Base-by-base conservation (phyloP, 2,797 vertebrate genomes). In the Ptychobarbus kaznakovi region DNA sequence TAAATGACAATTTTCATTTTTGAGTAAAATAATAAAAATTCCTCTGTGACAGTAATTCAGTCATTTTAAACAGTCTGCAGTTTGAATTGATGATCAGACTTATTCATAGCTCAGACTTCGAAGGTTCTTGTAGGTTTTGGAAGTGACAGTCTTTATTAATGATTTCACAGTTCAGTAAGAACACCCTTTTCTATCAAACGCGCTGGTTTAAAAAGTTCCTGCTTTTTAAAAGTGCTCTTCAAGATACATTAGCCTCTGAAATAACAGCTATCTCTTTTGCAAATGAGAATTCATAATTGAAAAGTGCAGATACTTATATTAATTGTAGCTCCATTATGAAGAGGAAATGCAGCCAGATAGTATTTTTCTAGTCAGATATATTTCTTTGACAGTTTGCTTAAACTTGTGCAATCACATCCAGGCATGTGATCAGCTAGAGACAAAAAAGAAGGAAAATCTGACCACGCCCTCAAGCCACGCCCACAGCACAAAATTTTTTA, bases 161-260 rank as follows among this genome's bases (percentile, higher is more conserved):
- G 72, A 66, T 80, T 82, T 82, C 72, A 75, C 61, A 81, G 78
- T 46, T 86, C 25, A 51, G 53, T 70, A 77, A 69, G 32, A 61
- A 25, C 66, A 42, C 28, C 32, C 28, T 77, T 79, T 69, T 81
- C 38, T 68, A 22, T 20, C 40, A n/a, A 51, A 49, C 46, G 22
- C 4, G 74, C 28, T 18, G 6, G 35, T 75, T 75, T 38, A 65
- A 53, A 22, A 70, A 79, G 11, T 13, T 15, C 22, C n/a, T 18
- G 16, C 32, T 66, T 72, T 69, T 28, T 69, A n/a, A 18, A 79
- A 70, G 20, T 42, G 58, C 68, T 51, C 12, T 68, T 49, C 46
- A 53, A 12, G 22, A 53, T 76, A 44, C 72, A 53, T 76, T 53
- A 53, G 22, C 35, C 61, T 53, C 20, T 40, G 20, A 56, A 76